Base-by-base conservation (phyloP, 2,888 invertebrate species). In the Cetonia aurata region DNA sequence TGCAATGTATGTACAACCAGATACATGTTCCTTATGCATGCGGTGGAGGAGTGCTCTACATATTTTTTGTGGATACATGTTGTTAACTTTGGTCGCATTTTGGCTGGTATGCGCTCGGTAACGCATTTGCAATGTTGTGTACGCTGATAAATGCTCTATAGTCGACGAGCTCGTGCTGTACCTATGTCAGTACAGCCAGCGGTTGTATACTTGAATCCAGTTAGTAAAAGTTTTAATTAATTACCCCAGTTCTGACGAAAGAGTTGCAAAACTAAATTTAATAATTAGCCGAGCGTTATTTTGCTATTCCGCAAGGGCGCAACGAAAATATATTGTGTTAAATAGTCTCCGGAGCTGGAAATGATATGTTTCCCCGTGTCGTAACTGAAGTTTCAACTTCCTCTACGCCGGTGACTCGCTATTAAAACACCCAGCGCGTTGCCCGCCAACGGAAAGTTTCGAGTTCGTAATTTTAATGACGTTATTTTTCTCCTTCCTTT, bases 171-270 rank as follows among this genome's bases (percentile, higher is more conserved):
- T 6, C 10, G 44, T 2, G 10, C 44, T 13, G 2, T n/a, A n/a
- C n/a, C n/a, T n/a, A 8, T n/a, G 55, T 56, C 37, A 41, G 44
- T 6, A 9, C 37, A 56, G 25, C 48, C 33, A 15, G 48, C n/a
- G 50, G 10, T 9, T 50, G 15, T 62, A 48, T 46, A 48, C 62
- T 62, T 48, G 48, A 48, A 42, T 31, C 48, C 31, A 19, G 62
- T 31, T 48, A 25, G 25, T 62, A 48, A 62, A 62, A 62, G 62
- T 62, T 62, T 62, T 48, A 62, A 62, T 62, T 62, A 62, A 62
- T 62, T 62, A 48, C 62, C 33, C 31, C 31, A 46, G 48, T 25
- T 15, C 62, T 62, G 48, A 62, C 48, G 62, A 62, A 62, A 62
- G 62, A 62, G 48, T 46, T 48, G 62, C 62, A 48, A 62, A 62